Conservation (phyloP, 2,113 vertebrate genomes). For the Perca fluviatilis region DNA sequence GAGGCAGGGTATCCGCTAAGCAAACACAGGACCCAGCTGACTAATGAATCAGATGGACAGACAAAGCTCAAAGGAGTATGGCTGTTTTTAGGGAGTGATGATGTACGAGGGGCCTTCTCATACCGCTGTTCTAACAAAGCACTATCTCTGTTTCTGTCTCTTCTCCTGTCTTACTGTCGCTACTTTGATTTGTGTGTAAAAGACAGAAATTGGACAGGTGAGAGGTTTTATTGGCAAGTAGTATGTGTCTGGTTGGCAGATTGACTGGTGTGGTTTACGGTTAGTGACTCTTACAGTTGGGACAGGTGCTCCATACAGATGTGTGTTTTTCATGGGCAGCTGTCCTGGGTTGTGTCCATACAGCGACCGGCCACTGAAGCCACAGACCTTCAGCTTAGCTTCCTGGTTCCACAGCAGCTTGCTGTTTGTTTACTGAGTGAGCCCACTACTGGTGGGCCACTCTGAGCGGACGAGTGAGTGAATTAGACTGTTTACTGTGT, state of each 20-base stretch:
- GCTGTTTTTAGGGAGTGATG: slow-evolving; percentile 54
- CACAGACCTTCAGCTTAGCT: slow-evolving; percentile 68
- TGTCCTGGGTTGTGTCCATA: slow-evolving; percentile 72
- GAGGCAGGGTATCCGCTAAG: slow-evolving; percentile 73
- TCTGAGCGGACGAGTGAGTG: slow-evolving; percentile 34
- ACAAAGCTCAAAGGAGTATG: slow-evolving; percentile 51
- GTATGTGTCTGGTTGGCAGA: slow-evolving; percentile 45
- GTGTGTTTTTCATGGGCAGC: slow-evolving; percentile 69
- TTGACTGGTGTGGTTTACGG: slow-evolving; percentile 59
- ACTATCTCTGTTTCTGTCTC: slow-evolving; percentile 1
- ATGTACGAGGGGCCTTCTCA: slow-evolving; percentile 46
- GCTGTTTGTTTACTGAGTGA: slow-evolving; percentile 74
- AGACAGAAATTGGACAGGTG: slow-evolving; percentile 16
- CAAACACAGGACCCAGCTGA: slow-evolving; percentile 73
- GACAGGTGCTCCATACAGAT: slow-evolving; percentile 77
- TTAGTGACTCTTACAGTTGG: slow-evolving; percentile 47
- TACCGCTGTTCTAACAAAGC: slow-evolving; percentile 25
- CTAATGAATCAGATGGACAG: slow-evolving; percentile 70
- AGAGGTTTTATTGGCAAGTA: background rate
- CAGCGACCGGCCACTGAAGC: slow-evolving; percentile 70
- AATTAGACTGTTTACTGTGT: slow-evolving; percentile 40
- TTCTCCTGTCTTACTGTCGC: background rate
- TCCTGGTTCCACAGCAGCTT: slow-evolving; percentile 59
- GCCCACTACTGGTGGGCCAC: slow-evolving; percentile 52
- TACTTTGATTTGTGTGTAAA: slow-evolving; percentile 22